phyloP scores from a whole-genome alignment of 2,888 invertebrate species.

The Polyommatus iphigenia region DNA sequence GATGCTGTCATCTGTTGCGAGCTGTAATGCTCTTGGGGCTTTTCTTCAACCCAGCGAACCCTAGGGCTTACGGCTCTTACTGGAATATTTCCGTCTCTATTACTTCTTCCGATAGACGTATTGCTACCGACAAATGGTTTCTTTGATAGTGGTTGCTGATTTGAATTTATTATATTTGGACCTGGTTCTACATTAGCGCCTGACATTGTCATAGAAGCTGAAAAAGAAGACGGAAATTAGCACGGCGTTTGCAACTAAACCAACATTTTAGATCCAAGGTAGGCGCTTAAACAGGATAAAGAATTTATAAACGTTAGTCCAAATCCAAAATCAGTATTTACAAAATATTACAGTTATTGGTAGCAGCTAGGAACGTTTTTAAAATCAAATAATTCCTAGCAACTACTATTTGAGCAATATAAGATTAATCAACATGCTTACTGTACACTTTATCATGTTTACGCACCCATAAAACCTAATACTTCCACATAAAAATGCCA shows the following conservation, averaged over 20 bases:
- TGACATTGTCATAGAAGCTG: slow-evolving; percentile 87
- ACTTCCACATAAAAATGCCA: slow-evolving; percentile 54
- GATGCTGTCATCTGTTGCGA: slow-evolving; percentile 69
- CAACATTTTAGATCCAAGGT: slow-evolving; percentile 27
- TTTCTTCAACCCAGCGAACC: slow-evolving; percentile 75
- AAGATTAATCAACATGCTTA: slow-evolving; percentile 52
- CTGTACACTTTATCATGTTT: slow-evolving; percentile 71
- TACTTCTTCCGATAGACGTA: slow-evolving; percentile 72
- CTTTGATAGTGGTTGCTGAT: slow-evolving; percentile 71
- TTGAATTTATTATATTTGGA: slow-evolving; percentile 68
- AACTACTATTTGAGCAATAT: neutral
- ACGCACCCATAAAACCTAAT: slow-evolving; percentile 47
- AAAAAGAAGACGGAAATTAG: slow-evolving; percentile 48
- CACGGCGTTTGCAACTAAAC: neutral
- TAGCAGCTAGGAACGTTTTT: neutral
- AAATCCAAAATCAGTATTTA: slow-evolving; percentile 37
- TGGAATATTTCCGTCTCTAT: slow-evolving; percentile 72
- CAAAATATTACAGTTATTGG: slow-evolving; percentile 45
- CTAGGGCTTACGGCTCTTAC: slow-evolving; percentile 76
- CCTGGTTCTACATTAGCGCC: slow-evolving; percentile 81
- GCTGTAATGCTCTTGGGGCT: slow-evolving; percentile 63
- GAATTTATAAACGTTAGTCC: slow-evolving; percentile 46
- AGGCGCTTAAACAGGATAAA: slow-evolving; percentile 64
- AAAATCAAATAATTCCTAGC: neutral
- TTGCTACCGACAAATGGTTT: slow-evolving; percentile 77